phyloP scores from a whole-genome alignment of 2,797 vertebrate genomes.

The Sebastes cheni region DNA sequence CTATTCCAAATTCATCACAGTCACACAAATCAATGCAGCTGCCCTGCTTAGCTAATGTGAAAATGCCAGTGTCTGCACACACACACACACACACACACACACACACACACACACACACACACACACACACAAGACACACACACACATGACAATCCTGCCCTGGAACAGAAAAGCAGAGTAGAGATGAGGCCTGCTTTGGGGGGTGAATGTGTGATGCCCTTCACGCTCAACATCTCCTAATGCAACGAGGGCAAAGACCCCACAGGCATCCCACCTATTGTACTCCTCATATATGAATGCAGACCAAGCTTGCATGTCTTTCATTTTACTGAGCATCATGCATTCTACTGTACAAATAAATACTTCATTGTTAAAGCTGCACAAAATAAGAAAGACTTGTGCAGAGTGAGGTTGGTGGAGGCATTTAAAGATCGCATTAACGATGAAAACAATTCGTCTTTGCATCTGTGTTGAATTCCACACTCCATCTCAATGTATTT shows the following conservation, averaged over 20 bases:
- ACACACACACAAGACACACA: neutral
- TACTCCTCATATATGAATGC: conserved; percentile 2
- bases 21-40: conserved; percentile 87
- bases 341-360: conserved; percentile 2
- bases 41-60: conserved; percentile 89
- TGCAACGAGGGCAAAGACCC: conserved; percentile 52
- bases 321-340: neutral
- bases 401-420: conserved; percentile 49
- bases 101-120: neutral
- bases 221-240: conserved; percentile 69
- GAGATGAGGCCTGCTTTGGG: conserved; percentile 51
- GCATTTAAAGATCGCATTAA: conserved; percentile 82
- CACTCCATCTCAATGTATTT: conserved; percentile 89
- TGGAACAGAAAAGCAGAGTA: conserved; percentile 59
- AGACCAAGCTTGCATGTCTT: neutral
- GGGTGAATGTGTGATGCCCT: conserved; percentile 55
- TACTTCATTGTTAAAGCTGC: conserved; percentile 28
- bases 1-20: conserved; percentile 94
- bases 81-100: no score
- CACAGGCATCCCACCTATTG: conserved; percentile 33
- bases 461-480: conserved; percentile 87
- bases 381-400: conserved; percentile 22
- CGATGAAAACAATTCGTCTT: conserved; percentile 85
- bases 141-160: conserved; percentile 56
- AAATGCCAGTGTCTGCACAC: conserved; percentile 80